These are phyloP conservation scores for Hydrozoanthus gracilis DNA, from an alignment of 92 coral and sea anemone species.

Conservation along the genomic window DNA sequence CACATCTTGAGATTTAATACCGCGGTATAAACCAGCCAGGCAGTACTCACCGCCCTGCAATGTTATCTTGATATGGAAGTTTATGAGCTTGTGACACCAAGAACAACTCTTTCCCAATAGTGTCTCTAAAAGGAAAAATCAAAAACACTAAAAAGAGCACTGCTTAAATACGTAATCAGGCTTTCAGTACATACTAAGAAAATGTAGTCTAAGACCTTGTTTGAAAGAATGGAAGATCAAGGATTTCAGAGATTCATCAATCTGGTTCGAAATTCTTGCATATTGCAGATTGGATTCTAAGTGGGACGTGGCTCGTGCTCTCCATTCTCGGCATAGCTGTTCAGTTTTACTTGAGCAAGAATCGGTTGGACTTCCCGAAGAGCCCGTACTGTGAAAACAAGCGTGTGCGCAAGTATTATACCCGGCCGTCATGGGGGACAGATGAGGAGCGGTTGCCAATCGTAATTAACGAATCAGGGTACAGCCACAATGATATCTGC, in stretches of 20 bases:
- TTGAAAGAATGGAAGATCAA: not conserved
- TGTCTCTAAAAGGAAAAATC: too few species aligned
- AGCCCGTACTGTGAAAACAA: conserved; percentile 77
- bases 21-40: too few species aligned
- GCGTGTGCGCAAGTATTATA: conserved; percentile 62
- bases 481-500: conserved; percentile 59
- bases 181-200: too few species aligned
- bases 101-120: too few species aligned
- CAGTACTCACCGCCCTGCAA: too few species aligned
- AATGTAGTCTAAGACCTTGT: too few species aligned
- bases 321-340: conserved; percentile 72
- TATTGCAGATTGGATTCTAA: conserved; percentile 74
- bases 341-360: conserved; percentile 65
- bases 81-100: too few species aligned
- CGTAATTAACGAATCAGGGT: conserved; percentile 55
- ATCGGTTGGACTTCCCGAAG: conserved; percentile 66
- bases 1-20: too few species aligned
- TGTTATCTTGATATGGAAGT: too few species aligned
- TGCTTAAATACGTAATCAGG: too few species aligned
- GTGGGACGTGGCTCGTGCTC: conserved; percentile 71
- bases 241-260: not conserved
- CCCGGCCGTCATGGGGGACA: conserved; percentile 40
- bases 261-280: not conserved
- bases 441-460: conserved; percentile 70
- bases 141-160: too few species aligned